phyloP scores from a whole-genome alignment of 2,113 vertebrate genomes.

The Ceyx margarethae region DNA sequence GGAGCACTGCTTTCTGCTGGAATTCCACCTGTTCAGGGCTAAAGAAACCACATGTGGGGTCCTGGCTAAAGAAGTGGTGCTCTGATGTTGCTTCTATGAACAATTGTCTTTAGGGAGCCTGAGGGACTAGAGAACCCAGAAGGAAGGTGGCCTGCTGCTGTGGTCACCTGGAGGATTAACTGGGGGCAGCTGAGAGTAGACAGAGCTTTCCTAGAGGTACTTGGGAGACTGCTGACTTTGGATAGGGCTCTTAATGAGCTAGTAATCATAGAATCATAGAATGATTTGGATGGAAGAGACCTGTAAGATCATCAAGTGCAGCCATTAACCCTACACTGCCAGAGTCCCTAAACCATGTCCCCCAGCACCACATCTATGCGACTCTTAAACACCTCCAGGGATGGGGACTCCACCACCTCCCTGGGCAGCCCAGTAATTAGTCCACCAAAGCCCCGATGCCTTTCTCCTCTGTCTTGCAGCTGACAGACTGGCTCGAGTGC shows the following conservation, averaged over 20 bases:
- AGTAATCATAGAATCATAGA: no score
- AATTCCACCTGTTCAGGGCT: not conserved
- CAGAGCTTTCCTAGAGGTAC: not conserved
- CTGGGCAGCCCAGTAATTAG: not conserved
- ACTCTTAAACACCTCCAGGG: no score
- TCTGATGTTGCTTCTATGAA: not conserved
- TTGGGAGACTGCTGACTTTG: not conserved
- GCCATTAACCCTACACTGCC: no score
- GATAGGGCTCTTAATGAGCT: not conserved
- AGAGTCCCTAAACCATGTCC: no score
- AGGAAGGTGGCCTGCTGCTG: not conserved
- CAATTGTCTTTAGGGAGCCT: not conserved
- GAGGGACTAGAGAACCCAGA: not conserved
- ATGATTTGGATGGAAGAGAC: no score
- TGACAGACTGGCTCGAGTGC: constrained; percentile 66
- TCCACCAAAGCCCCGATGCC: not conserved
- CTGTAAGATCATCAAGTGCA: no score
- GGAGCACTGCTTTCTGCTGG: not conserved
- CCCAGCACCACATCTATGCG: no score
- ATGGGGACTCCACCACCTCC: no score
- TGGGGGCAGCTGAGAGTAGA: not conserved
- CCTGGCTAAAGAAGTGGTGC: not conserved
- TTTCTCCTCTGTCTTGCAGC: constrained; percentile 67
- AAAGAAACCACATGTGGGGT: not conserved
- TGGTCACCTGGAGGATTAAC: not conserved